Conservation (phyloP, 1,140 invertebrate species). For the Tigriopus japonicus region DNA sequence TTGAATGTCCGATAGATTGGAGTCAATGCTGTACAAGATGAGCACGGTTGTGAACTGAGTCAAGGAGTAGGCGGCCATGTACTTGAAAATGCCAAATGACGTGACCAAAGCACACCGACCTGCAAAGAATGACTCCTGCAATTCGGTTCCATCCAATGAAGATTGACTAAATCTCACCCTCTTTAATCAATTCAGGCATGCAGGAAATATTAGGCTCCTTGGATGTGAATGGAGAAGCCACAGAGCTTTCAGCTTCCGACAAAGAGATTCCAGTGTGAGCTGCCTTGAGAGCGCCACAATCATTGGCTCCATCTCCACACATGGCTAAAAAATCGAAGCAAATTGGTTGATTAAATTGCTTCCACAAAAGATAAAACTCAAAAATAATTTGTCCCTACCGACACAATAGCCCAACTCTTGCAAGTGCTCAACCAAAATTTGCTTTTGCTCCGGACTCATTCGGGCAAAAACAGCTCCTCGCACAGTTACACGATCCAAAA, state of each 20-base stretch:
- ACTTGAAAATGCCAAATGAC: slow-evolving; percentile 89
- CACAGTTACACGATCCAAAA: slow-evolving; percentile 35
- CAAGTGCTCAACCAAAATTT: slow-evolving; percentile 62
- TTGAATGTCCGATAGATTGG: slow-evolving; percentile 54
- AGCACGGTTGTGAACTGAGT: slow-evolving; percentile 86
- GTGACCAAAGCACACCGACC: slow-evolving; percentile 78
- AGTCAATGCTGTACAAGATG: slow-evolving; percentile 61
- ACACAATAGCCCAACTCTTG: slow-evolving; percentile 63
- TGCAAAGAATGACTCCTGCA: no score
- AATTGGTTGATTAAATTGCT: slow-evolving; percentile 23
- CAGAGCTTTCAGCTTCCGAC: slow-evolving; percentile 79
- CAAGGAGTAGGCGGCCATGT: slow-evolving; percentile 77
- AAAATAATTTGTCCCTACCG: slow-evolving; percentile 28
- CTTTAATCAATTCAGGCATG: slow-evolving; percentile 44
- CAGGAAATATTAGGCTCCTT: slow-evolving; percentile 70
- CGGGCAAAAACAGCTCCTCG: slow-evolving; percentile 73
- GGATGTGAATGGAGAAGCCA: slow-evolving; percentile 86
- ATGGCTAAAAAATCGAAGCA: slow-evolving; percentile 41
- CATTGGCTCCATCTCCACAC: slow-evolving; percentile 83
- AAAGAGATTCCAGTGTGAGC: slow-evolving; percentile 86
- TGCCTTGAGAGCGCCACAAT: slow-evolving; percentile 76
- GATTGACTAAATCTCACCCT: slow-evolving; percentile 29
- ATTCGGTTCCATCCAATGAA: no score
- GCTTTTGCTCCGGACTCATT: slow-evolving; percentile 91
- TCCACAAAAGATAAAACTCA: no score